Base-by-base conservation (phyloP, 2,888 invertebrate genomes). In the Diplazon laetatorius region DNA sequence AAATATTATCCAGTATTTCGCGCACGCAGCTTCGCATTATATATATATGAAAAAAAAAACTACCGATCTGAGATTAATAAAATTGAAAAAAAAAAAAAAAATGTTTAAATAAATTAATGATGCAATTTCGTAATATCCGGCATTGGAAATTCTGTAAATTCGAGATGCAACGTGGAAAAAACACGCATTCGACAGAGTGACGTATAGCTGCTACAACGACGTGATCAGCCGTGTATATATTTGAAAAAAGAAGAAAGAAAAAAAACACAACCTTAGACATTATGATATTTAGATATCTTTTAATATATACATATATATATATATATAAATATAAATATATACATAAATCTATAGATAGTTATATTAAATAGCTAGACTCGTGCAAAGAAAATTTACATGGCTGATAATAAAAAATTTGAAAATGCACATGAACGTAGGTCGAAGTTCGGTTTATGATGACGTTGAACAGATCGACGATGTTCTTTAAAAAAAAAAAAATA, bases 361-460 rank as follows among this genome's bases (percentile, higher is more conserved):
- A 89, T n/a, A n/a, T 88, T 78, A 87, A 88, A 89, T 90, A 90
- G 90, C 90, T 88, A 84, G 83, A 84, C 84, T 86, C 83, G 84
- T 87, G 87, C 84, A 87, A 88, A 87, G 85, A 87, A 87, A 88
- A 88, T 88, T 88, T 87, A 88, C 88, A 88, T 87, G 88, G 87
- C 88, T 88, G 84, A 78, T 68, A 84, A 87, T 85, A 84, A 85
- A n/a, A n/a, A 84, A 82, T 69, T 71, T 57, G 69, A 18, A 35
- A 65, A 55, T 75, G 59, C 59, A 37, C 68, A 35, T 63, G 44
- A 18, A 70, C 55, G 60, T 59, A 63, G 55, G 48, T 35, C 87
- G 86, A 82, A 87, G 85, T 85, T 87, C 84, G 77, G 85, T 87
- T 86, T 85, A 85, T 85, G 86, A 81, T 78, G 76, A 76, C 83